Evolutionary conservation across 2,888 invertebrate genomes (phyloP).

Genomic region (Drosophila fungiperda): DNA sequence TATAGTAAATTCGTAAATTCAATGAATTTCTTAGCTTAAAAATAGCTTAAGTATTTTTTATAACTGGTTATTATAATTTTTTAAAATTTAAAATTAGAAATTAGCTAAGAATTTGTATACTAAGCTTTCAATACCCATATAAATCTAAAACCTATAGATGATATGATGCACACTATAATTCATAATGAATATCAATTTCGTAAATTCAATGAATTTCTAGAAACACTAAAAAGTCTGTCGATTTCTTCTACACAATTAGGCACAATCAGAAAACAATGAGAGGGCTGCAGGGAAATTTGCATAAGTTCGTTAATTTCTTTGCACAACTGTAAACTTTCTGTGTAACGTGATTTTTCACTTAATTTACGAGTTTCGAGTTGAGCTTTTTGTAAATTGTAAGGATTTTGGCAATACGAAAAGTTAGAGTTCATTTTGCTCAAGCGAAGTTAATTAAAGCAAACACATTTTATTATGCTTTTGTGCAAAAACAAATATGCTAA

Average conservation of each 20-base stretch:
- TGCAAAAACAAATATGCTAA: constrained; percentile 30
- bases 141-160: not conserved
- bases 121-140: too few relatives aligned
- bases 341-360: constrained; percentile 7
- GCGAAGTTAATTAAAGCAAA: constrained; percentile 16
- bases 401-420: not conserved
- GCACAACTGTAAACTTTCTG: not conserved
- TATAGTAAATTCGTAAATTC: too few relatives aligned
- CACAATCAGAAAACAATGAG: not conserved
- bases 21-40: too few relatives aligned
- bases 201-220: not conserved
- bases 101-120: too few relatives aligned
- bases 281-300: not conserved
- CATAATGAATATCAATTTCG: not conserved
- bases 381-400: not conserved
- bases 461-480: constrained; percentile 9
- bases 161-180: not conserved
- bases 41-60: not conserved
- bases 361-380: constrained; percentile 8
- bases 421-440: constrained; percentile 2
- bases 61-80: not conserved
- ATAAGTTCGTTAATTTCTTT: not conserved
- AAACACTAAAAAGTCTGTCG: not conserved
- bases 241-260: not conserved
- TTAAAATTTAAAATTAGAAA: not conserved